Percentiles rank a stretch among this genome's conserved stretches.
These are phyloP conservation scores for Wiebesia pumilae DNA, from an alignment of 1,140 invertebrate species.

Conservation along the genomic window DNA sequence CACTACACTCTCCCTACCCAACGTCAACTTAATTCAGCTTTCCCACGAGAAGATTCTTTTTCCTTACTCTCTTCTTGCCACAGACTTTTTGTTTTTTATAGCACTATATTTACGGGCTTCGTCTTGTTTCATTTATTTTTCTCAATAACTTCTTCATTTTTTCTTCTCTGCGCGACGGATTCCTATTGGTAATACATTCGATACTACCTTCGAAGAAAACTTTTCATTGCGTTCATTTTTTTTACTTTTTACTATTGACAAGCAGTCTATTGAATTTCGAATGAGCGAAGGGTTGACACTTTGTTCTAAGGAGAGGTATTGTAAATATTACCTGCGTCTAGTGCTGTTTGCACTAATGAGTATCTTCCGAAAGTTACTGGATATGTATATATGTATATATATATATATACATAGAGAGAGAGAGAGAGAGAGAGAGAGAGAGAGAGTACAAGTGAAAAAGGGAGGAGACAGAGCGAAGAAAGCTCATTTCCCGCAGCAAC, in stretches of 20 bases:
- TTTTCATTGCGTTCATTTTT: not conserved
- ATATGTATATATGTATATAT: too few species aligned
- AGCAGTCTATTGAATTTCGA: not conserved
- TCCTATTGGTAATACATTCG: not conserved
- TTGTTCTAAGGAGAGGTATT: not conserved
- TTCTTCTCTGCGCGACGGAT: not conserved
- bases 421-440: not conserved
- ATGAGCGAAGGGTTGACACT: not conserved
- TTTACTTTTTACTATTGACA: not conserved
- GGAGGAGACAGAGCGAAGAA: not conserved
- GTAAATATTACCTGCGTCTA: not conserved
- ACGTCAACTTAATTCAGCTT: conserved; percentile 71
- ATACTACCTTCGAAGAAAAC: not conserved
- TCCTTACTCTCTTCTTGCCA: conserved; percentile 52
- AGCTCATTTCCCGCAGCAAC: not conserved
- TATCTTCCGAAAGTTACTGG: not conserved
- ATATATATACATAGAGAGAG: too few species aligned
- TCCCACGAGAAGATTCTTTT: conserved; percentile 64
- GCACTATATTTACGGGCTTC: not conserved
- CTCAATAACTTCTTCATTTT: conserved; percentile 7
- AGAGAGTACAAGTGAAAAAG: not conserved
- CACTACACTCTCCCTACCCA: not conserved
- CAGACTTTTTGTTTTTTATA: not conserved
- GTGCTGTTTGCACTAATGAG: too few species aligned
- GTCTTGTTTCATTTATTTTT: conserved; percentile 4